Percentiles rank a stretch among this genome's conserved stretches.
phyloP scores from a whole-genome alignment of 2,888 invertebrate genomes.

The Acrocyrtus sp. region DNA sequence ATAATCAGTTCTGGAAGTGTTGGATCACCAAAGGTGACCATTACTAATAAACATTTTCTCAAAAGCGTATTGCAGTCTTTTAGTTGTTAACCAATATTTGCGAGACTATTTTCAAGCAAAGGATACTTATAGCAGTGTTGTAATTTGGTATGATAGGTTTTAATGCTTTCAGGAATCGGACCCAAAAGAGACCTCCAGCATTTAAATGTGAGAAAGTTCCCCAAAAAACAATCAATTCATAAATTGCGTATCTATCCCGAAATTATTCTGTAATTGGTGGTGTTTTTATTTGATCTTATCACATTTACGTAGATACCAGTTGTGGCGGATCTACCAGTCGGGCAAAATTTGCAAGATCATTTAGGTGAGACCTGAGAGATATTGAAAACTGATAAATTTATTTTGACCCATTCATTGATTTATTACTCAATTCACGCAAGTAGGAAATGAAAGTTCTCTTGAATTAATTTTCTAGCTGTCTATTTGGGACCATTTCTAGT shows the following conservation, averaged over 20 bases:
- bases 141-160: too few relatives aligned
- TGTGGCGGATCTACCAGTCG: constrained; percentile 26
- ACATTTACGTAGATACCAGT: constrained; percentile 20
- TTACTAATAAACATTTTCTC: too few relatives aligned
- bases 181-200: neutral
- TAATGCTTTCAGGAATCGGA: neutral
- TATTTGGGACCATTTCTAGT: constrained; percentile 52
- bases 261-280: too few relatives aligned
- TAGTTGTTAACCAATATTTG: too few relatives aligned
- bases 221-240: too few relatives aligned
- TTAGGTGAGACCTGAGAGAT: too few relatives aligned
- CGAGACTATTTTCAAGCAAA: too few relatives aligned
- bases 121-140: too few relatives aligned
- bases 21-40: constrained; percentile 1
- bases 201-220: constrained; percentile 7
- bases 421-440: neutral
- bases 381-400: neutral
- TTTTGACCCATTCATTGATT: neutral
- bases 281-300: neutral
- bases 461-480: too few relatives aligned
- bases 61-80: too few relatives aligned
- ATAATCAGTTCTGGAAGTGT: constrained; percentile 11
- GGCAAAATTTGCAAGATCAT: constrained; percentile 33
- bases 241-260: too few relatives aligned
- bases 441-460: too few relatives aligned